Percentiles rank a stretch among this genome's conserved stretches.
phyloP scores from a whole-genome alignment of 2,113 vertebrate species.

The Semicossyphus pulcher region DNA sequence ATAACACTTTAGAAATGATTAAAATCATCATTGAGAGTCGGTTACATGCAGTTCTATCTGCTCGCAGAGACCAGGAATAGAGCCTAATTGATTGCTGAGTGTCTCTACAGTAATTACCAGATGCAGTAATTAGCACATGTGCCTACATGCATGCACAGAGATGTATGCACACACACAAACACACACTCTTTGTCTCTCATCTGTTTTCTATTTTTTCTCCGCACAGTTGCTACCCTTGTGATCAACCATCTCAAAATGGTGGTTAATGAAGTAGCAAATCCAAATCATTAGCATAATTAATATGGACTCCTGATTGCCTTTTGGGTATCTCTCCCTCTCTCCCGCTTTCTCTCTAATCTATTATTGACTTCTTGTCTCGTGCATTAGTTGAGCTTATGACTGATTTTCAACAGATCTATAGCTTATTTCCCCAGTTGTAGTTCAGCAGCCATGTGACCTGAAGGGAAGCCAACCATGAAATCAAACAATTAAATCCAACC shows the following conservation, averaged over 20 bases:
- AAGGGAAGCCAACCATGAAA: conserved; percentile 48
- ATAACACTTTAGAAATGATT: conserved; percentile 11
- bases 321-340: conserved; percentile 37
- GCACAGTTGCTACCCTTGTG: conserved; percentile 48
- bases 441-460: conserved; percentile 34
- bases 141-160: conserved; percentile 21
- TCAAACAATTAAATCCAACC: conserved; percentile 47
- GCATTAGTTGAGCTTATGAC: conserved; percentile 58
- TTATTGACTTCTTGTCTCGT: conserved; percentile 61
- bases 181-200: conserved; percentile 26
- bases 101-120: conserved; percentile 70
- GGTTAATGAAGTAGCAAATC: conserved; percentile 83
- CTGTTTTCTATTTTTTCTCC: conserved; percentile 1
- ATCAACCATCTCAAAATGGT: conserved; percentile 73
- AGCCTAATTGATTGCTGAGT: conserved; percentile 67
- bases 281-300: conserved; percentile 80
- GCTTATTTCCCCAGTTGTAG: conserved; percentile 45
- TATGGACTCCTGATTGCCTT: conserved; percentile 71
- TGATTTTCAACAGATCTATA: conserved; percentile 66
- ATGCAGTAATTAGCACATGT: conserved; percentile 70
- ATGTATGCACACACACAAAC: conserved; percentile 15
- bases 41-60: not conserved
- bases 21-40: conserved; percentile 4
- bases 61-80: conserved; percentile 1
- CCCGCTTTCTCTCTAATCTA: conserved; percentile 25